Conservation (phyloP, 1,140 invertebrate species). For the Mactra quadrangularis region DNA sequence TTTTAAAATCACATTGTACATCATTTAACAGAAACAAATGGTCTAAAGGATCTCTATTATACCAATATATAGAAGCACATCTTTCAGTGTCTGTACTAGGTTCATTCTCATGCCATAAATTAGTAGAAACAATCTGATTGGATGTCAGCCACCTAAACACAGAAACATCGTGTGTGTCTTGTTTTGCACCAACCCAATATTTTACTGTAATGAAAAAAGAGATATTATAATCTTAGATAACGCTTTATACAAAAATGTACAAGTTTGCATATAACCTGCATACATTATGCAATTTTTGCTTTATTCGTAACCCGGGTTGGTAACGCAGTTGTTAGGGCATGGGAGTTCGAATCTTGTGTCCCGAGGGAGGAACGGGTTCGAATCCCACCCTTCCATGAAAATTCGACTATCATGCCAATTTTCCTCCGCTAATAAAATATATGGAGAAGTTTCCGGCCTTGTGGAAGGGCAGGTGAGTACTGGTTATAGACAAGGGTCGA, state of each 20-base stretch:
- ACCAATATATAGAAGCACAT: constrained; percentile 9
- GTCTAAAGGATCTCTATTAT: neutral
- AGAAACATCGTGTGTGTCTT: neutral
- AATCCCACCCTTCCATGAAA: no score
- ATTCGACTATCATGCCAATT: no score
- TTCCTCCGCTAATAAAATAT: no score
- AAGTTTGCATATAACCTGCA: neutral
- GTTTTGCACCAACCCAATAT: constrained; percentile 34
- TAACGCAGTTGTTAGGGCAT: neutral
- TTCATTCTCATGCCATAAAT: constrained; percentile 4
- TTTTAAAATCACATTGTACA: neutral
- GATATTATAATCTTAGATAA: neutral
- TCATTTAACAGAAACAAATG: constrained; percentile 6
- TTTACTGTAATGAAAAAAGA: neutral
- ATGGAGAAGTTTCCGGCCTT: no score
- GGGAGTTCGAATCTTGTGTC: neutral
- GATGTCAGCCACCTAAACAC: constrained; percentile 5
- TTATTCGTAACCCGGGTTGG: no score
- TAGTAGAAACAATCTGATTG: neutral
- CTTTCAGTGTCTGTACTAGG: neutral
- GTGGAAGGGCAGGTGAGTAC: no score
- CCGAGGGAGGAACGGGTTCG: no score
- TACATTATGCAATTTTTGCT: neutral
- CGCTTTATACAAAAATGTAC: no score
- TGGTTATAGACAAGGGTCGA: no score